Conservation (phyloP, 2,113 vertebrate species). For the Stigmatopora argus region DNA sequence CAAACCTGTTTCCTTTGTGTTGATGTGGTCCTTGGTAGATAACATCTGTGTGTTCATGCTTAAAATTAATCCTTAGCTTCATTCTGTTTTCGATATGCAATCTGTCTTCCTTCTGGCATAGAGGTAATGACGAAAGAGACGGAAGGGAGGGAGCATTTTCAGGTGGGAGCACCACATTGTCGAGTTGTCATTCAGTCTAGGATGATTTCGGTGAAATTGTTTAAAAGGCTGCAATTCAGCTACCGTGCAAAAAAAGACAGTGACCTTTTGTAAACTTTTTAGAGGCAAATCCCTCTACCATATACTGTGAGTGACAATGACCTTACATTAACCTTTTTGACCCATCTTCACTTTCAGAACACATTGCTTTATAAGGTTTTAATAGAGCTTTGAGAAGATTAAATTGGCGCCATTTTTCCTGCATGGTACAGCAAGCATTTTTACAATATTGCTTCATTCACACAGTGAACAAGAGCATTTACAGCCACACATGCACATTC, state of each 20-base stretch:
- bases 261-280: constrained; percentile 19
- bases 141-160: background rate
- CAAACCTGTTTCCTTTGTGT: constrained; percentile 1
- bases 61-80: constrained; percentile 22
- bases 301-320: background rate
- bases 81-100: constrained; percentile 14
- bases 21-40: background rate
- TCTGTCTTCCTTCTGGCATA: constrained; percentile 14
- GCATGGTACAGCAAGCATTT: background rate
- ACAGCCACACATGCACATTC: too few relatives aligned
- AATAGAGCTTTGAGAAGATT: background rate
- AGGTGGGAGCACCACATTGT: background rate
- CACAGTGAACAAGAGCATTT: background rate
- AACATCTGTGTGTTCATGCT: constrained; percentile 21
- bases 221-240: background rate
- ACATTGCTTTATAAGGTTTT: background rate
- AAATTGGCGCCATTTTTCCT: background rate
- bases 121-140: constrained; percentile 3
- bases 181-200: background rate
- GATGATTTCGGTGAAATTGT: background rate
- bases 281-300: background rate
- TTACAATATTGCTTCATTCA: background rate
- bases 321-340: constrained; percentile 2
- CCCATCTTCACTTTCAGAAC: background rate
- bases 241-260: background rate